These are phyloP conservation scores for Atrina japonica DNA, from an alignment of 2,888 invertebrate genomes.

Conservation along the genomic window DNA sequence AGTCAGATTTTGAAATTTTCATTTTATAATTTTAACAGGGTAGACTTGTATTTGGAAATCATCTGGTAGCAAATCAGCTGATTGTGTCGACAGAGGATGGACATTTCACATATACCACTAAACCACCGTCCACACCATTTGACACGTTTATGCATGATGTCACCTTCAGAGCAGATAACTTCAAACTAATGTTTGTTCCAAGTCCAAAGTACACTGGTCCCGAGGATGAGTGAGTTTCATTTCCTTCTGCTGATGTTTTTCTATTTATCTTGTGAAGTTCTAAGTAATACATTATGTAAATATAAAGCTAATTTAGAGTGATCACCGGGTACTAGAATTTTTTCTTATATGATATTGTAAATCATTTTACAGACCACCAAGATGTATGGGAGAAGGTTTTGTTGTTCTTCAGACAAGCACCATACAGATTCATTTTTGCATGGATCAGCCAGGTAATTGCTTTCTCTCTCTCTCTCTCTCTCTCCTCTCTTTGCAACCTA, in stretches of 20 bases:
- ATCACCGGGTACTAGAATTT: too few relatives aligned
- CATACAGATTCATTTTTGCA: conserved; percentile 96
- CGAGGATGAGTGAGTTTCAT: conserved; percentile 86
- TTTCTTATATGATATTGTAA: too few relatives aligned
- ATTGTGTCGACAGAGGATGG: conserved; percentile 94
- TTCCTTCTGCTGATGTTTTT: too few relatives aligned
- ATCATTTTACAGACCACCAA: conserved; percentile 85
- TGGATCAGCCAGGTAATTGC: conserved; percentile 98
- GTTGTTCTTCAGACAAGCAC: conserved; percentile 97
- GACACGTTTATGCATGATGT: conserved; percentile 98
- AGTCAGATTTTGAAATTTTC: too few relatives aligned
- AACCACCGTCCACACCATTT: conserved; percentile 94
- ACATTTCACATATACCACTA: conserved; percentile 96
- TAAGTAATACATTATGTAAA: too few relatives aligned
- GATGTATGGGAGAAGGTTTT: conserved; percentile 99
- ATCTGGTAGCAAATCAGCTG: conserved; percentile 94
- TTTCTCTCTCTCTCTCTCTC: too few relatives aligned
- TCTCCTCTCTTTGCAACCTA: too few relatives aligned
- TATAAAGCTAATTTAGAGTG: too few relatives aligned
- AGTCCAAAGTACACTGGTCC: conserved; percentile 95
- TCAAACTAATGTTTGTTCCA: conserved; percentile 95
- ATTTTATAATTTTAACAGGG: too few relatives aligned
- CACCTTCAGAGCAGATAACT: conserved; percentile 96
- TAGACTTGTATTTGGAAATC: conserved; percentile 96
- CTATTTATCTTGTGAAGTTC: too few relatives aligned